These are phyloP conservation scores for Hyperoplus immaculatus DNA, from an alignment of 2,797 vertebrate species.

Conservation along the genomic window DNA sequence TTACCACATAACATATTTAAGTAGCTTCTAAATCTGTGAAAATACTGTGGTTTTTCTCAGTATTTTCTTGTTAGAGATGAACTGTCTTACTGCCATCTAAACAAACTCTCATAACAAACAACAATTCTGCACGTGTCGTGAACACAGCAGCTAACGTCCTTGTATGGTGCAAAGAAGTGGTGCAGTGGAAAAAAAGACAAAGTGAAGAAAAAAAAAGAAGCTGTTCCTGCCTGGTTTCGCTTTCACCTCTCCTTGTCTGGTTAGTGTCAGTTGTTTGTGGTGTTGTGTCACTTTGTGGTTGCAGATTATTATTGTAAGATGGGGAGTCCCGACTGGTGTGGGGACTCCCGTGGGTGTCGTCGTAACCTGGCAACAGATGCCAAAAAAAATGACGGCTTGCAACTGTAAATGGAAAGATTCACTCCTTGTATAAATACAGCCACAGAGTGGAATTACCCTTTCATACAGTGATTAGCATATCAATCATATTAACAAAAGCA, in stretches of 20 bases:
- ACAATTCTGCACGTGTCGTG: background rate
- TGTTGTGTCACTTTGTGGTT: conserved; percentile 33
- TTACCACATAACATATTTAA: background rate
- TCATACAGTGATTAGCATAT: background rate
- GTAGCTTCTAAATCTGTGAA: background rate
- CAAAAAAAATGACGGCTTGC: background rate
- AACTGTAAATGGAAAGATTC: conserved; percentile 32
- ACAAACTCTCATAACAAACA: conserved; percentile 9
- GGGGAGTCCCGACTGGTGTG: conserved; percentile 70
- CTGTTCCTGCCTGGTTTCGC: conserved; percentile 48
- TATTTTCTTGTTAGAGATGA: background rate
- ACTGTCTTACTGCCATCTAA: background rate
- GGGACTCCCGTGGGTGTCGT: conserved; percentile 80
- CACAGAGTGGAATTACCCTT: conserved; percentile 68
- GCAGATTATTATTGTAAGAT: conserved; percentile 22
- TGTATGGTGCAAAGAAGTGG: background rate
- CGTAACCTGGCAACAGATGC: conserved; percentile 45
- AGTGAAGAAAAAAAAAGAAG: conserved; percentile 5
- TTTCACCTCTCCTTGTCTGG: conserved; percentile 33
- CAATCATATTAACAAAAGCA: conserved; percentile 1
- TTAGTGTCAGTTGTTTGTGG: background rate
- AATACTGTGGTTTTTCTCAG: background rate
- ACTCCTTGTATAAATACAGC: conserved; percentile 29
- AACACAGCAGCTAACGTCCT: background rate
- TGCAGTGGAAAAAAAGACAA: background rate